Percentiles rank a stretch among this genome's conserved stretches.
These are phyloP conservation scores for Leptothorax acervorum DNA, from an alignment of 2,888 invertebrate genomes.

Conservation along the genomic window DNA sequence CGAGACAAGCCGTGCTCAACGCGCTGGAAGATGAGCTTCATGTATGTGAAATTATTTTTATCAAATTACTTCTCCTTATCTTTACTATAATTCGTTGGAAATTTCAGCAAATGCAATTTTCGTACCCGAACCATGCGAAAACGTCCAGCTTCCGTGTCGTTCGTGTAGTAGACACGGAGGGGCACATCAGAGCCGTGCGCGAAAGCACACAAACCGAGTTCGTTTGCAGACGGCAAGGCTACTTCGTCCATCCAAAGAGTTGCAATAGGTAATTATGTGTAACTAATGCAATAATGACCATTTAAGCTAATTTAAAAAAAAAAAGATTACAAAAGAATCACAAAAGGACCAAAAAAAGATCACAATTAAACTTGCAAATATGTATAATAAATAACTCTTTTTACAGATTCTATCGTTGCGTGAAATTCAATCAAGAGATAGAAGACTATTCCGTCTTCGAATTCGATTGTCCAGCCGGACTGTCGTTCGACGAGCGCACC, in stretches of 20 bases:
- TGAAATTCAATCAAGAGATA: slow-evolving; percentile 91
- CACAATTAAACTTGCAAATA: background rate
- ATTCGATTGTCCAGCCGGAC: slow-evolving; percentile 92
- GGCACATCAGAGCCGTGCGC: slow-evolving; percentile 90
- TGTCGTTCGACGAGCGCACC: slow-evolving; percentile 91
- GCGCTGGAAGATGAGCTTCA: slow-evolving; percentile 85
- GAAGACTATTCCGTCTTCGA: slow-evolving; percentile 93
- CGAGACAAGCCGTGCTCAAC: slow-evolving; percentile 84
- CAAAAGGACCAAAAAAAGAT: background rate
- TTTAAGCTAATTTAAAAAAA: background rate
- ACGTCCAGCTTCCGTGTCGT: slow-evolving; percentile 91
- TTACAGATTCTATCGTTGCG: slow-evolving; percentile 91
- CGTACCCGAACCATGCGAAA: slow-evolving; percentile 86
- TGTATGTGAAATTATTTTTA: slow-evolving; percentile 70
- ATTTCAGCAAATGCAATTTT: slow-evolving; percentile 85
- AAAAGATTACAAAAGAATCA: too few species aligned
- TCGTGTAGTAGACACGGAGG: slow-evolving; percentile 91
- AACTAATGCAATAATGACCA: background rate
- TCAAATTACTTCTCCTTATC: background rate
- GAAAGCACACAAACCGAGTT: slow-evolving; percentile 92
- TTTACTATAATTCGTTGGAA: background rate
- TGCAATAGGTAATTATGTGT: slow-evolving; percentile 87
- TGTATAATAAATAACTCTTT: background rate
- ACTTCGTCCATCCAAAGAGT: slow-evolving; percentile 92
- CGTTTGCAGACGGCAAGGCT: slow-evolving; percentile 91